Conservation (phyloP, 2,797 vertebrate genomes). For the Coilia nasus region DNA sequence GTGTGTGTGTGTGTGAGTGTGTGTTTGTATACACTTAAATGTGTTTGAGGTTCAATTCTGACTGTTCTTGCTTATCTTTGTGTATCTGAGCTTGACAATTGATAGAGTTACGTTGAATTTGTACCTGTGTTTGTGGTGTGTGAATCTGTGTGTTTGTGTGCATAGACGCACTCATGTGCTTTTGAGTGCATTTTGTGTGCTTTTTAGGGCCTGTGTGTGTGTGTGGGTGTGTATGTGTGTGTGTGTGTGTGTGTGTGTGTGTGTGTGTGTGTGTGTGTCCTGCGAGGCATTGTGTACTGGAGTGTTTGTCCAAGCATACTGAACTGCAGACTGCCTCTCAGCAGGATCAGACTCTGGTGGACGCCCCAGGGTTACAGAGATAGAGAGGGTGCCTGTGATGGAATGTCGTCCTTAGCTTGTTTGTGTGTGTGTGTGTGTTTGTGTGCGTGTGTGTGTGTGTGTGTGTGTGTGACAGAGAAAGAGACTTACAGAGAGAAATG, state of each 20-base stretch:
- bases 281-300: neutral
- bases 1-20: neutral
- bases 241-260: neutral
- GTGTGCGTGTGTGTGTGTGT: neutral
- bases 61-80: neutral
- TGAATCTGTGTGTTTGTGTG: too few relatives aligned
- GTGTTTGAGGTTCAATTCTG: neutral
- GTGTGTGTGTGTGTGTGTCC: neutral
- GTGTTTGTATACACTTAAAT: neutral
- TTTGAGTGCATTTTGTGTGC: too few relatives aligned
- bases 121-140: too few relatives aligned
- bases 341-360: neutral
- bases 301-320: conserved; percentile 19
- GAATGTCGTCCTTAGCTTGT: neutral
- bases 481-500: neutral
- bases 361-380: neutral
- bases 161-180: too few relatives aligned
- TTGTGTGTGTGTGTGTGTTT: neutral
- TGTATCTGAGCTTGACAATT: neutral
- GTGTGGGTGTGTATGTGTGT: neutral
- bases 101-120: too few relatives aligned
- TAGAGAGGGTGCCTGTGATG: neutral
- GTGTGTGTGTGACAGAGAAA: neutral
- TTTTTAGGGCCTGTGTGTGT: too few relatives aligned
- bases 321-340: neutral